Evolutionary conservation across 2,797 vertebrate species (phyloP), one percentile per base, ranked within the genome.

Genomic region (Chaetodon trifasciatus): DNA sequence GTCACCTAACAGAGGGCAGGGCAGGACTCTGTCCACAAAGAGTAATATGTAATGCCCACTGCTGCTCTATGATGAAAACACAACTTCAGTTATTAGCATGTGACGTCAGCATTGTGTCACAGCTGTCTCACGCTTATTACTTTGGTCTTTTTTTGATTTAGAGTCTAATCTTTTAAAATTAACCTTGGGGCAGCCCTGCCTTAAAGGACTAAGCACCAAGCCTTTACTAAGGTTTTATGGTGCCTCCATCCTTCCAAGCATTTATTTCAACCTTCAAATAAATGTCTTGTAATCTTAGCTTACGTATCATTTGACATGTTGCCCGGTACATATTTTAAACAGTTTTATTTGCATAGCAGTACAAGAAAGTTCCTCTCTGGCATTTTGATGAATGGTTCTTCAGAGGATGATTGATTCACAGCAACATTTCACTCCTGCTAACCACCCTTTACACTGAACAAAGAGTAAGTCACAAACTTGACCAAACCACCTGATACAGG

Each of bases 1-100:
- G 68, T 74, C 75, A 76, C 70, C 63, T 81, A 24, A 73, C 70
- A 19, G 37, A 62, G 49, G 84, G 79, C 50, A 37, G 52, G 32
- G 42, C 1, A 53, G 39, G 79, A 44, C 56, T 47, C 47, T 13
- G 44, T 66, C 42, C 66, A 58, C n/a, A 72, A 50, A 53, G 6
- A 58, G 6, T 42, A 13, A 19, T 19, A n/a, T 47, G 53, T 24
- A 46, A 17, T 39, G 17, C 24, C 58, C 9, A 17, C 46, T 62
- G 72, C 21, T 42, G 69, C 70, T 74, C 50, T 39, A 39, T 35
- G 44, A 70, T 60, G 50, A 76, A 62, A 72, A 50, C 35, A 42
- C 16, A 44, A 53, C 53, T 35, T 46, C 9, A 50, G 8, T 64
- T 44, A 46, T 77, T 28, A 65, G 80, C 40, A 47, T 6, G 32